phyloP scores from a whole-genome alignment of 2,797 vertebrate genomes.

The Aplochiton taeniatus region DNA sequence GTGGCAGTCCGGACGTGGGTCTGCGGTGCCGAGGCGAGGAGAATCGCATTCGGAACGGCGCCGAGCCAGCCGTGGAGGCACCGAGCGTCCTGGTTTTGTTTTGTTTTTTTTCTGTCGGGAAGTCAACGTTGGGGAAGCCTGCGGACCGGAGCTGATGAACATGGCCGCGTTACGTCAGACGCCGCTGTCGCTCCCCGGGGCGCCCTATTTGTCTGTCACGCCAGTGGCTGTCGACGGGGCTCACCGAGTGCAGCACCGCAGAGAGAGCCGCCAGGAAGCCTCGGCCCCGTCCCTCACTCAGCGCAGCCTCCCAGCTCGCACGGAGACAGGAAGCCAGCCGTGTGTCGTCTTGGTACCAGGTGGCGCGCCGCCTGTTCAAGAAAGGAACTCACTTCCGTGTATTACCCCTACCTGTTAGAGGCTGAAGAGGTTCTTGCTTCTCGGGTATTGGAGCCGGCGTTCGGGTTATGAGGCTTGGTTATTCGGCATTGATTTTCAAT shows the following conservation, averaged over 20 bases:
- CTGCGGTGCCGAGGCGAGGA: neutral
- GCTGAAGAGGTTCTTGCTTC: neutral
- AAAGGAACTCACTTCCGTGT: neutral
- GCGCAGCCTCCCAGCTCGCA: too few species aligned
- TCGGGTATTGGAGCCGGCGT: neutral
- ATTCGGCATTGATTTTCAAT: conserved; percentile 5
- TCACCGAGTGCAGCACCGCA: too few species aligned
- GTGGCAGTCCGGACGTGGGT: conserved; percentile 5
- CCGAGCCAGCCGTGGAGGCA: conserved; percentile 14
- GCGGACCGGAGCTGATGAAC: conserved; percentile 48
- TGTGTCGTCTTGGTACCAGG: too few species aligned
- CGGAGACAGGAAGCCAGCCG: too few species aligned
- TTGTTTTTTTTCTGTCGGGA: neutral
- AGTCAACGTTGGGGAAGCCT: conserved; percentile 18
- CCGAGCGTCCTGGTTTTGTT: conserved; percentile 31
- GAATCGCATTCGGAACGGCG: conserved; percentile 18
- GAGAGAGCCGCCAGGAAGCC: too few species aligned
- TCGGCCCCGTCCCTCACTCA: too few species aligned
- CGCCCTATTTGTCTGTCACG: neutral
- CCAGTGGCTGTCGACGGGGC: conserved; percentile 41
- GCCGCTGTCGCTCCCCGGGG: conserved; percentile 3
- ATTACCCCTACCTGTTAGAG: too few species aligned
- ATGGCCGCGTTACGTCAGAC: conserved; percentile 29
- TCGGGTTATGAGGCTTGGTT: neutral
- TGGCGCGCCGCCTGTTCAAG: neutral